Evolutionary conservation across 2,797 vertebrate species (phyloP), one percentile per base, ranked within the genome.

Genomic region (Echiichthys vipera): DNA sequence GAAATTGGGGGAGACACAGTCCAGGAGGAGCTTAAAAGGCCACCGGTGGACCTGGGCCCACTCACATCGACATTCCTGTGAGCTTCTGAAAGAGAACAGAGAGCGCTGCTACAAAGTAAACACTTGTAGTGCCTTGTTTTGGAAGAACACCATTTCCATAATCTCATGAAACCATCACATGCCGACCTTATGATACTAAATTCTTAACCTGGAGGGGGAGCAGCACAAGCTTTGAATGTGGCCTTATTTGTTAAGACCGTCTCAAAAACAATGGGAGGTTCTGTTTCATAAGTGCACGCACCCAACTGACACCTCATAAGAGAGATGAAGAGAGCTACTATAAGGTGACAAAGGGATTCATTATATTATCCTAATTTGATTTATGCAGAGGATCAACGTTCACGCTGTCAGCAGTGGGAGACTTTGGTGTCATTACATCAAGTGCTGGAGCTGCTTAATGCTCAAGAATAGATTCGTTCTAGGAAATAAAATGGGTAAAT

Each of bases 171-270:
- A 87, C 85, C 77, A 94, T 94, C 94, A 95, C 93, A 95, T 92
- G 93, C 85, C 86, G 91, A 91, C 90, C 93, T 81, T 92, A 93
- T 95, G 94, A 95, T 95, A 91, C 91, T 84, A 90, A 89, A 88
- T 88, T 87, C 89, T 91, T 88, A 94, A 95, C 93, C 94, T 94
- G 92, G 84, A 91, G 91, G 91, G 87, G 75, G 66, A 89, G 91
- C 89, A 87, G 91, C 75, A 87, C 80, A 83, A 77, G 90, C 88
- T 68, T 86, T 94, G 81, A 93, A 87, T 86, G 79, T 80, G 81
- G 90, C 89, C 78, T 90, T 91, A 90, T 91, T 93, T 85, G 80
- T 84, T 88, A 88, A 89, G 88, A 84, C 77, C 87, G 88, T 88
- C 92, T 90, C 55, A 90, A 87, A 92, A 86, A 95, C 88, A 93